These are phyloP conservation scores for Ennomos quercinarius DNA, from an alignment of 2,888 invertebrate genomes.

Conservation along the genomic window DNA sequence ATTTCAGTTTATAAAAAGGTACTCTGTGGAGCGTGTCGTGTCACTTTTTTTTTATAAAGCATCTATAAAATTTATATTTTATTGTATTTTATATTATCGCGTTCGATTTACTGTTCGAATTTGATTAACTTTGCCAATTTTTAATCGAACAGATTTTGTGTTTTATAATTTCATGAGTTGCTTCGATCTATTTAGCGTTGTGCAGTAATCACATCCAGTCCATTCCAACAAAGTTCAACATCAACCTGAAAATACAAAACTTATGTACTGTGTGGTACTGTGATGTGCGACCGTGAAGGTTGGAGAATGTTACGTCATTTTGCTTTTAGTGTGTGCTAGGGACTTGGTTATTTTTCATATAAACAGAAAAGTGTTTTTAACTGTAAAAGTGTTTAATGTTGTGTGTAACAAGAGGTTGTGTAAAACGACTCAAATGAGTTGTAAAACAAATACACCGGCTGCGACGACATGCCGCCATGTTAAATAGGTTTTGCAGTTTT, in stretches of 20 bases:
- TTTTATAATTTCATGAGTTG: constrained; percentile 26
- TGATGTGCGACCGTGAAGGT: constrained; percentile 83
- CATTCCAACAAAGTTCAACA: constrained; percentile 22
- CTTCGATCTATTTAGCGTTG: constrained; percentile 36
- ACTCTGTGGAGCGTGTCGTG: no score
- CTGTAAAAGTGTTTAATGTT: constrained; percentile 54
- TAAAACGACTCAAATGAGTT: constrained; percentile 59
- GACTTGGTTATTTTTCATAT: constrained; percentile 67
- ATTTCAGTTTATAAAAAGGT: no score
- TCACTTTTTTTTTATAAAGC: no score
- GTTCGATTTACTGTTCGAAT: constrained; percentile 66
- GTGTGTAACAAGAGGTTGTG: constrained; percentile 59
- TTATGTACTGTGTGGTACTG: constrained; percentile 47
- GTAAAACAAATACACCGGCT: constrained; percentile 75
- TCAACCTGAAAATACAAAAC: constrained; percentile 45
- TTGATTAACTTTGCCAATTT: constrained; percentile 65
- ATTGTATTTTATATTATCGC: no score
- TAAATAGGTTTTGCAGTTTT: constrained; percentile 76
- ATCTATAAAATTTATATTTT: no score
- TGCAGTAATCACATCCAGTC: constrained; percentile 47
- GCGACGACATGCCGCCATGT: constrained; percentile 83
- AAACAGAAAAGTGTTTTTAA: constrained; percentile 64
- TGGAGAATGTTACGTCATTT: constrained; percentile 86
- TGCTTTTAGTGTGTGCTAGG: constrained; percentile 77
- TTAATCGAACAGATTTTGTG: constrained; percentile 36